Evolutionary conservation across 2,888 invertebrate genomes (phyloP).

Genomic region (Sphecodes monilicornis): DNA sequence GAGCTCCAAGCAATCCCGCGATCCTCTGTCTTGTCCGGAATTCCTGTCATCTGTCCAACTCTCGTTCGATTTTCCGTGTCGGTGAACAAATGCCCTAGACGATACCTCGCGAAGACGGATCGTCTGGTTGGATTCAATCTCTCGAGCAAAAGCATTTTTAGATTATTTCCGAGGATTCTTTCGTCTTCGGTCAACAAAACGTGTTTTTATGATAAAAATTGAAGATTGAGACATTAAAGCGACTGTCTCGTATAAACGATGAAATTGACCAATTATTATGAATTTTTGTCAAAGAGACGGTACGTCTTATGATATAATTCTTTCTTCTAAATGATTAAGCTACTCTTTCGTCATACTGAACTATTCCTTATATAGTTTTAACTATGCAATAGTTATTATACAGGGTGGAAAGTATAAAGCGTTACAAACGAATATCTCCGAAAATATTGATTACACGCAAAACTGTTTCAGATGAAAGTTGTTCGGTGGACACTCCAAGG

Average conservation of each 20-base stretch:
- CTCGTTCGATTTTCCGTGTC: conserved; percentile 69
- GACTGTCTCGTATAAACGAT: neutral
- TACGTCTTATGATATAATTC: no score
- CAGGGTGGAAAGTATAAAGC: no score
- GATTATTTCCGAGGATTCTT: conserved; percentile 35
- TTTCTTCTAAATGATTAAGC: no score
- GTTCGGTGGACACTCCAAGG: no score
- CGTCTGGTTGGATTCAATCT: conserved; percentile 58
- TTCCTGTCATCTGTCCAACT: conserved; percentile 53
- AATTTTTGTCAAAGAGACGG: no score
- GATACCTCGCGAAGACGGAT: conserved; percentile 56
- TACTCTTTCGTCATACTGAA: no score
- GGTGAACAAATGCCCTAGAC: conserved; percentile 60
- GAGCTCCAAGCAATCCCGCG: conserved; percentile 34
- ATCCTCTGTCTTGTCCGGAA: conserved; percentile 39
- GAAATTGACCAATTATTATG: neutral
- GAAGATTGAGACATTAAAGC: neutral
- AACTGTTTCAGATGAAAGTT: no score
- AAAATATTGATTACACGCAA: no score
- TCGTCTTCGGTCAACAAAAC: conserved; percentile 7
- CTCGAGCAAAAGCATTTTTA: conserved; percentile 39
- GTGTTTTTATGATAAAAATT: conserved; percentile 5
- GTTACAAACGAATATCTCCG: no score
- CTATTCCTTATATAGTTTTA: no score
- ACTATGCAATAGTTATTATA: no score